A percentile compares a stretch with the other conserved stretches of the same genome.
phyloP scores from a whole-genome alignment of 1,140 invertebrate genomes.

The Neocloeon triangulifer region DNA sequence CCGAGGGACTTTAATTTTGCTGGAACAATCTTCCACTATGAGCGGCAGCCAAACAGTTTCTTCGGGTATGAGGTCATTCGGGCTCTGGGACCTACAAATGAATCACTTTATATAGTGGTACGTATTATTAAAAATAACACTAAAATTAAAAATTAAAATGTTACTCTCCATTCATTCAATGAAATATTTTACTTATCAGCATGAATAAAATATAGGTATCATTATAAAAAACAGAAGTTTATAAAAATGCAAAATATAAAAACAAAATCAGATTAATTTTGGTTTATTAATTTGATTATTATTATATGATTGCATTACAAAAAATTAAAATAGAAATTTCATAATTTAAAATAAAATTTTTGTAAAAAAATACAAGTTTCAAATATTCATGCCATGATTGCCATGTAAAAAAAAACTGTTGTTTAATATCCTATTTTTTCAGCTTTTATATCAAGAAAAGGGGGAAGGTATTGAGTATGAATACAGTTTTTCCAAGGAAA shows the following conservation, averaged over 20 bases:
- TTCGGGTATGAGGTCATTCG: slow-evolving; percentile 60
- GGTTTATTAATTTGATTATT: no score
- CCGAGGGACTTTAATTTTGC: slow-evolving; percentile 55
- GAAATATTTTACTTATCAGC: no score
- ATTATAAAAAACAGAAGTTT: no score
- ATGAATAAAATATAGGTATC: no score
- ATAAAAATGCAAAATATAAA: no score
- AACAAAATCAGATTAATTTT: no score
- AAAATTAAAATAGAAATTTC: no score
- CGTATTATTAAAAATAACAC: slow-evolving; percentile 15
- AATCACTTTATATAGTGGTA: slow-evolving; percentile 70
- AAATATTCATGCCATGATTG: slow-evolving; percentile 4
- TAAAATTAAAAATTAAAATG: not conserved
- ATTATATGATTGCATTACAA: no score
- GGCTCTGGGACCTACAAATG: slow-evolving; percentile 63
- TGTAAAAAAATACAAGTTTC: slow-evolving; percentile 1
- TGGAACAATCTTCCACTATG: slow-evolving; percentile 69
- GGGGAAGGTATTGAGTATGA: slow-evolving; percentile 76
- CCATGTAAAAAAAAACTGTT: slow-evolving; percentile 5
- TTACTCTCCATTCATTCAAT: no score
- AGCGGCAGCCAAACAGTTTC: slow-evolving; percentile 53
- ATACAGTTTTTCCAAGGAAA: slow-evolving; percentile 63
- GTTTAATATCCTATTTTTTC: slow-evolving; percentile 12
- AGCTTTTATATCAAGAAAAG: slow-evolving; percentile 66
- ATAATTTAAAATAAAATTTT: no score